Evolutionary conservation across 2,888 invertebrate genomes (phyloP), one percentile per base, ranked within the genome.

Genomic region (Psococerastis gibbosa): DNA sequence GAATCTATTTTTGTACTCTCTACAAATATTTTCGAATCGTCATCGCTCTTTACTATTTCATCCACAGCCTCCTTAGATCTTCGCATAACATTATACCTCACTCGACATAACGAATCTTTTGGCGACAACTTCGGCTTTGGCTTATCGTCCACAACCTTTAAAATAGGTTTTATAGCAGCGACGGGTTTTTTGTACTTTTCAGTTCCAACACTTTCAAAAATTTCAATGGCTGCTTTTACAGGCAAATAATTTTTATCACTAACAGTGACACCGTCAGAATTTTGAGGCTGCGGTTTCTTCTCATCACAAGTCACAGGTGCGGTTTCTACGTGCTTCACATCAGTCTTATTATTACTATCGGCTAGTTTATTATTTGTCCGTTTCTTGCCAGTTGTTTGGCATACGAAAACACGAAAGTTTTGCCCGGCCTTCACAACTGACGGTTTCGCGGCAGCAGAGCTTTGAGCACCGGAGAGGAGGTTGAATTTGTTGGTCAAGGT

Each of bases 131-230:
- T 34, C 9, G 35, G 35, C 8, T 34, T 34, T 15, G 13, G 16
- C 35, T 15, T 17, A 8, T 16, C 13, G 35, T 15, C 35, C 18
- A 34, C 9, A 9, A 9, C 13, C 13, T 16, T 34, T 8, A 34
- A 15, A 8, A 34, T 34, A 17, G 35, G 35, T 34, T 34, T 34
- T 8, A 34, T 34, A 9, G 35, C 18, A 9, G 35, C 35, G 16
- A 34, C 35, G 8, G 35, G 35, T 15, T 34, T 34, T 6, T 8
- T 15, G 15, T 8, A 15, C 13, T 34, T 34, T 15, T 15, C 35
- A 8, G 18, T 17, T 8, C 35, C 18, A 9, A 11, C 27, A 9
- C 13, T 34, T 34, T 34, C 35, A 15, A 34, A 34, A 34, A 34
- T 34, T 9, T 15, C 35, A 34, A 34, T 34, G 8, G 35, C 35